Conservation (phyloP, 2,113 vertebrate genomes). For the Lophotis ruficrista region DNA sequence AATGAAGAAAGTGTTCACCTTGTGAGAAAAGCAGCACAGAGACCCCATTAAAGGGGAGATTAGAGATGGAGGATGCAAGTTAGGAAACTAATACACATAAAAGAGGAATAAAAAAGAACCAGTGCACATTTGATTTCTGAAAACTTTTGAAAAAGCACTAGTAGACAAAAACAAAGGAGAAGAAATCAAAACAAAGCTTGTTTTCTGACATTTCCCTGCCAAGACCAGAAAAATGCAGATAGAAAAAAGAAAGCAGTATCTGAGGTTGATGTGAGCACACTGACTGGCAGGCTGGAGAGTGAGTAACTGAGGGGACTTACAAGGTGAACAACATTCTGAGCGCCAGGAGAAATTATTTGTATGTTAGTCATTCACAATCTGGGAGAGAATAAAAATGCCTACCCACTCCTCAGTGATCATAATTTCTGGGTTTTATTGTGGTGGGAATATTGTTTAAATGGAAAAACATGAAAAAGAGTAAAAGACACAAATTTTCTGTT, state of each 20-base stretch:
- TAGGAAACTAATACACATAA: neutral
- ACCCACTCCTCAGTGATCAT: slow-evolving; percentile 5
- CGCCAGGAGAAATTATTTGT: slow-evolving; percentile 54
- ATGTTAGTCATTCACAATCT: slow-evolving; percentile 62
- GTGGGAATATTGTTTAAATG: neutral
- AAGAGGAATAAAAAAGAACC: neutral
- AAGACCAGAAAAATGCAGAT: neutral
- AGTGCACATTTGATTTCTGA: neutral
- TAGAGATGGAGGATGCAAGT: neutral
- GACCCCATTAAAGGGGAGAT: neutral
- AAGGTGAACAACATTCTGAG: neutral
- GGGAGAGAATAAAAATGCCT: slow-evolving; percentile 62
- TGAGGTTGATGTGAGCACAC: neutral
- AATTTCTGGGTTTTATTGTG: neutral
- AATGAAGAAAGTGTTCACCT: neutral
- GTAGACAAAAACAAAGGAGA: slow-evolving; percentile 1
- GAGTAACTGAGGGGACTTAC: neutral
- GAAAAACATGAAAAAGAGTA: neutral
- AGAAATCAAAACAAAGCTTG: slow-evolving; percentile 6
- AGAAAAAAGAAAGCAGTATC: neutral
- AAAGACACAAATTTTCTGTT: neutral
- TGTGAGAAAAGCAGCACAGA: neutral
- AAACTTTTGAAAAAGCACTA: slow-evolving; percentile 1
- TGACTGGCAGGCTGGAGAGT: neutral
- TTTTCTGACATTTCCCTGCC: neutral